Evolutionary conservation across 1,140 invertebrate species (phyloP).

Genomic region (Trichomalopsis sarcophagae): DNA sequence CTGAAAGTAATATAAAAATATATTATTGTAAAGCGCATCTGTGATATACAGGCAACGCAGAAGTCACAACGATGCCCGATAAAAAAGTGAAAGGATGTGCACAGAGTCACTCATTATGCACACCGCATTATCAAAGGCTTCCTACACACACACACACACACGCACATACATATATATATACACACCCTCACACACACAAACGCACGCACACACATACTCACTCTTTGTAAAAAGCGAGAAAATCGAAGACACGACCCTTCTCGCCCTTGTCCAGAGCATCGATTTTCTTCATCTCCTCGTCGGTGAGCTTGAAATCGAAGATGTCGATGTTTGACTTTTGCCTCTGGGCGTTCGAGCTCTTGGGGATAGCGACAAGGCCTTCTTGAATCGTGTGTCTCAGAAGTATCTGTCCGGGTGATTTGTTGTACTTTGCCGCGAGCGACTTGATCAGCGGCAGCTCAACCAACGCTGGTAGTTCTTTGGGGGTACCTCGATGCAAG

Average conservation of each 20-base stretch:
- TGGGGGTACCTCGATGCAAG: conserved; percentile 57
- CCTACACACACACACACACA: no score
- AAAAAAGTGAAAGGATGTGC: not conserved
- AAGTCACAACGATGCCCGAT: not conserved
- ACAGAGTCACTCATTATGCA: not conserved
- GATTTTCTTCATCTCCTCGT: conserved; percentile 74
- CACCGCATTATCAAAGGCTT: no score
- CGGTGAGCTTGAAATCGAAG: conserved; percentile 77
- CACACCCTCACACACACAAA: no score
- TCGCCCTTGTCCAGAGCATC: conserved; percentile 75
- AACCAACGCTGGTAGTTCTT: conserved; percentile 80
- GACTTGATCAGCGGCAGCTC: conserved; percentile 80
- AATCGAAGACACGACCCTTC: conserved; percentile 77
- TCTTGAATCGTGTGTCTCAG: conserved; percentile 84
- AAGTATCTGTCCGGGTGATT: conserved; percentile 85
- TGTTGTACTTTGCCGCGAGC: conserved; percentile 82
- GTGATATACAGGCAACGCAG: not conserved
- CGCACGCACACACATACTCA: conserved; percentile 54
- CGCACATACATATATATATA: no score
- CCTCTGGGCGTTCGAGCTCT: conserved; percentile 84
- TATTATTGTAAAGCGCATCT: not conserved
- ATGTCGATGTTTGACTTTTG: conserved; percentile 81
- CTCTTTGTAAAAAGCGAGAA: conserved; percentile 76
- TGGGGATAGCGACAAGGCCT: conserved; percentile 87
- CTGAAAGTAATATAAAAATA: conserved; percentile 33